Conservation (phyloP, 1,140 invertebrate genomes). For the Asobara japonica region DNA sequence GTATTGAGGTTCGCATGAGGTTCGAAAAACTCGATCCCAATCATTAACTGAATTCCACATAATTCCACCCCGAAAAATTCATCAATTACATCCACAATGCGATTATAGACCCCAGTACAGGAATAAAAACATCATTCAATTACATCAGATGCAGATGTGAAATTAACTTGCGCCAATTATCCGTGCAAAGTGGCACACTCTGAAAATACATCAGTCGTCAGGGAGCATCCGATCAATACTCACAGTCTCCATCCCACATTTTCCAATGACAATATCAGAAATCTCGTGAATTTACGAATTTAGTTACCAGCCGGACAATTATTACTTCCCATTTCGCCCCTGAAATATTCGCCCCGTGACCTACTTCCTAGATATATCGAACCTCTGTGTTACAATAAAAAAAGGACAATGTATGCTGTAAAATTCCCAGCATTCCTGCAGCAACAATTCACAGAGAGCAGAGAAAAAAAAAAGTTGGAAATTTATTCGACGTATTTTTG, state of each 20-base stretch:
- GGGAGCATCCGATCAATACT: not conserved
- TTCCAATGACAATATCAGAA: not conserved
- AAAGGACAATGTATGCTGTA: not conserved
- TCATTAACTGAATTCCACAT: no score
- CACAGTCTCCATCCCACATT: not conserved
- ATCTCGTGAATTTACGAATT: not conserved
- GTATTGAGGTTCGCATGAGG: no score
- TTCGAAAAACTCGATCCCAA: no score
- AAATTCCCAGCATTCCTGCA: no score
- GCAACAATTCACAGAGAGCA: no score
- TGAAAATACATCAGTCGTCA: not conserved
- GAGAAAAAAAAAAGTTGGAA: not conserved
- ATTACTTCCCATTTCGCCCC: not conserved
- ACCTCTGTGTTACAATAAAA: not conserved
- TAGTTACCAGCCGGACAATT: not conserved
- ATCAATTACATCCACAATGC: no score
- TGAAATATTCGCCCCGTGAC: not conserved
- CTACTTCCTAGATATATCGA: not conserved
- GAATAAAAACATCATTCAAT: not conserved
- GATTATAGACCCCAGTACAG: no score
- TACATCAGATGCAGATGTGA: not conserved
- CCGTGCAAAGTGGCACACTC: not conserved
- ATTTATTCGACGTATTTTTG: no score
- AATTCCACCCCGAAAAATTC: no score
- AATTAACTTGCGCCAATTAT: not conserved